Evolutionary conservation across 2,888 invertebrate genomes (phyloP), one percentile per base, ranked within the genome.

Genomic region (Thera obeliscata): DNA sequence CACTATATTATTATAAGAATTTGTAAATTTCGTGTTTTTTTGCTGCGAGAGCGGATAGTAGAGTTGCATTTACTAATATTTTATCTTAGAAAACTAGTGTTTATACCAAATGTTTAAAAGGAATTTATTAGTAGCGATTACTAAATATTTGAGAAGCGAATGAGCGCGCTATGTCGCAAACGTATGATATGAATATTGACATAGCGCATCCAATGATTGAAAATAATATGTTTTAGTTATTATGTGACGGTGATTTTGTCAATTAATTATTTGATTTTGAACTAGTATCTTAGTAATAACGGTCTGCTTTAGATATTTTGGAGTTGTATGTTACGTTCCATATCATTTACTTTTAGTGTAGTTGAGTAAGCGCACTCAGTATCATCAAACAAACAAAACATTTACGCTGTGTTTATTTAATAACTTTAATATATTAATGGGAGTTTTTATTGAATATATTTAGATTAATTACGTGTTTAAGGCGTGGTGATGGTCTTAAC

Each of bases 21-120:
- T 52, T 91, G 90, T 90, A 89, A 80, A 89, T 89, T 88, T 87
- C 83, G 88, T 84, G 87, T 87, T 74, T 80, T 80, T 75, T 84
- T 82, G 85, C 85, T 81, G 84, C 78, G 72, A 76, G 75, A 81
- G 82, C 79, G 76, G 79, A 81, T 86, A 88, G 87, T 90, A 91
- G 89, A 81, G 41, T 88, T 92, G 93, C 93, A 93, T 93, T 93
- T 93, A 93, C 93, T 93, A 93, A 92, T 93, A 87, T 90, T 90
- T 90, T 91, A 90, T 87, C 77, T 83, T 91, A 92, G 90, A 80
- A 65, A 71, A 75, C 84, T 91, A 90, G 88, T 85, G 88, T 89
- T 90, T 87, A 88, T 92, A 92, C 93, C 93, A 91, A 93, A 92
- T 90, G 82, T 82, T 84, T 84, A 77, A 83, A 83, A 82, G 82